Base-by-base conservation (phyloP, 2,797 vertebrate species). In the Melanitta fusca region DNA sequence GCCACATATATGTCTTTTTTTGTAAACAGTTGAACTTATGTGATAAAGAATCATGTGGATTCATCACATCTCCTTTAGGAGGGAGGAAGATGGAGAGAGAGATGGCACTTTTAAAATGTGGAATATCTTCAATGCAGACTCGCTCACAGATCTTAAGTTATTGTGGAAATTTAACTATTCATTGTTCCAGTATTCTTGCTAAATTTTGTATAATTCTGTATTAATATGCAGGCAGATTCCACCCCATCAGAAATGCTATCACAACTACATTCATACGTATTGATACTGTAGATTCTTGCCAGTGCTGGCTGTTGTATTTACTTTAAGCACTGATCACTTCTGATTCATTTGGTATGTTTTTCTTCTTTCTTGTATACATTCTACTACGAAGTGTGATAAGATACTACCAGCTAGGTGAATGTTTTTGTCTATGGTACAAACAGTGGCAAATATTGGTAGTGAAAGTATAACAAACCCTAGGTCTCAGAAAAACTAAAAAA, bases 271-370 rank as follows among this genome's bases (percentile, higher is more conserved):
- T 95, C 96, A 87, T 98, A 91, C 96, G 97, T 97, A 94, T 96
- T 96, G 96, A 94, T 97, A 95, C 95, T 97, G 97, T 98, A 97
- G 97, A 90, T 96, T 97, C 96, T 94, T 96, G 94, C 97, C 97
- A 88, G 88, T 90, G 93, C 68, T 89, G 51, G 61, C 95, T 97
- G 82, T 74, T 93, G 91, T 97, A 97, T 96, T 98, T 98, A 96
- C 97, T 95, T 98, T 97, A 88, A 96, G 97, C 97, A 98, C 97
- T 97, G 96, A 97, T 96, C 91, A 96, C 93, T 96, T 97, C 93
- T 92, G 95, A 94, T 96, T 93, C 79, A 85, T 95, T 96, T 93
- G 78, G 86, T 98, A 96, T 97, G 91, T 79, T 97, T 97, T 94
- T 86, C 93, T 91, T 85, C 68, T 92, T 92, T 96, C 97, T 94